A percentile compares a stretch with the other conserved stretches of the same genome.
Conservation (phyloP, 2,113 vertebrate species). For the Leiothrix lutea region DNA sequence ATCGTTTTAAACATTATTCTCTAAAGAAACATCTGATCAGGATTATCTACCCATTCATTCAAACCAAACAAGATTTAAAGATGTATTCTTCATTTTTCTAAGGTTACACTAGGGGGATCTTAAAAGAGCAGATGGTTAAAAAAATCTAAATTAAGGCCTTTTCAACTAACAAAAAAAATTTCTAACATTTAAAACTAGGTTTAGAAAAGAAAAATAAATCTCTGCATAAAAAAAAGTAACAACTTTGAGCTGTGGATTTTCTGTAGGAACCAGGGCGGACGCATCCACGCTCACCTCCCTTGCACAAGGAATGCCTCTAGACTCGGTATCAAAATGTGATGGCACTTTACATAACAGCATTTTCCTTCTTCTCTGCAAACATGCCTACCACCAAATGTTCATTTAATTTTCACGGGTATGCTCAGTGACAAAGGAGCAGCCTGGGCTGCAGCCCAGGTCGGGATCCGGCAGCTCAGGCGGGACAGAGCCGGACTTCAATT, state of each 20-base stretch:
- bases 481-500: neutral
- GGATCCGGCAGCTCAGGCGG: neutral
- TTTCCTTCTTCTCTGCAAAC: conserved; percentile 51
- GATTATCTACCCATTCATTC: conserved; percentile 72
- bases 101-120: conserved; percentile 46
- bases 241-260: neutral
- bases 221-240: neutral
- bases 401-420: conserved; percentile 66
- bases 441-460: neutral
- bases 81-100: conserved; percentile 62
- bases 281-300: neutral
- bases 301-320: neutral
- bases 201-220: neutral
- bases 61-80: conserved; percentile 72
- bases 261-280: neutral
- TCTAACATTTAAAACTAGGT: neutral
- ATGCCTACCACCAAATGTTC: conserved; percentile 62
- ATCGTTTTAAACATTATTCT: conserved; percentile 70
- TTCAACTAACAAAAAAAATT: neutral
- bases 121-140: conserved; percentile 33
- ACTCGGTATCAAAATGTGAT: conserved; percentile 21
- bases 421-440: conserved; percentile 59
- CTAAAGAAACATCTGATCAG: conserved; percentile 73
- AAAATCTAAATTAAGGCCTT: neutral
- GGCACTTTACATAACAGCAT: conserved; percentile 61